Evolutionary conservation across 2,888 invertebrate genomes (phyloP).

Genomic region (Phoronis australis): DNA sequence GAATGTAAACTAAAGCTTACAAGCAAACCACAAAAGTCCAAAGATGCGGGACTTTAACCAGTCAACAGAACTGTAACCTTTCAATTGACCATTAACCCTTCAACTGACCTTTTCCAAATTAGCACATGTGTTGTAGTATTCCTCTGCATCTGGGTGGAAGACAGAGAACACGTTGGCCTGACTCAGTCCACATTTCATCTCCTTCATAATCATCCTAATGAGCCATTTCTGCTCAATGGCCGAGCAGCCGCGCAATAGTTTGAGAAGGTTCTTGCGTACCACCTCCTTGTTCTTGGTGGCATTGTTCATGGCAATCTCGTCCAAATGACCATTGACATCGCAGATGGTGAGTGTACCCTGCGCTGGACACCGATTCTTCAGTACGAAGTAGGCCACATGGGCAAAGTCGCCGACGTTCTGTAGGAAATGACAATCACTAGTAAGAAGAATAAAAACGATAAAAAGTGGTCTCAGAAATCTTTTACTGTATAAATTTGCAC

Average conservation of each 20-base stretch:
- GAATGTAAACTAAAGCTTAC: no score
- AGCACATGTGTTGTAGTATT: constrained; percentile 67
- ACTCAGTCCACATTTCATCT: constrained; percentile 70
- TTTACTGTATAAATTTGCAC: no score
- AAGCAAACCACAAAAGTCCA: no score
- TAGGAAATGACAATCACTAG: no score
- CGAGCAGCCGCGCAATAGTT: constrained; percentile 65
- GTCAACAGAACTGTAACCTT: no score
- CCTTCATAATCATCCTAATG: constrained; percentile 79
- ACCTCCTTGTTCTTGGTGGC: constrained; percentile 55
- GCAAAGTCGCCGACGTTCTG: constrained; percentile 71
- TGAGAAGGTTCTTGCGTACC: constrained; percentile 61
- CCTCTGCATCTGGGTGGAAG: constrained; percentile 76
- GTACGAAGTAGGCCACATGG: constrained; percentile 68
- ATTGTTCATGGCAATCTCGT: constrained; percentile 68
- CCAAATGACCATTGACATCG: constrained; percentile 70
- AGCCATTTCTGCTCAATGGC: constrained; percentile 84
- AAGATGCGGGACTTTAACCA: no score
- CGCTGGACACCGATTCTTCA: constrained; percentile 58
- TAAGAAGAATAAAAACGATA: no score
- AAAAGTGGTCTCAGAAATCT: no score
- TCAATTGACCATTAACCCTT: no score
- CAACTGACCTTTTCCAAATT: constrained; percentile 63
- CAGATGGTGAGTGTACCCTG: constrained; percentile 62
- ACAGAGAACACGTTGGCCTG: constrained; percentile 65